Percentiles rank a stretch among this genome's conserved stretches.
Evolutionary conservation across 2,113 vertebrate genomes (phyloP).

Genomic region (Herpetotheres cachinnans): DNA sequence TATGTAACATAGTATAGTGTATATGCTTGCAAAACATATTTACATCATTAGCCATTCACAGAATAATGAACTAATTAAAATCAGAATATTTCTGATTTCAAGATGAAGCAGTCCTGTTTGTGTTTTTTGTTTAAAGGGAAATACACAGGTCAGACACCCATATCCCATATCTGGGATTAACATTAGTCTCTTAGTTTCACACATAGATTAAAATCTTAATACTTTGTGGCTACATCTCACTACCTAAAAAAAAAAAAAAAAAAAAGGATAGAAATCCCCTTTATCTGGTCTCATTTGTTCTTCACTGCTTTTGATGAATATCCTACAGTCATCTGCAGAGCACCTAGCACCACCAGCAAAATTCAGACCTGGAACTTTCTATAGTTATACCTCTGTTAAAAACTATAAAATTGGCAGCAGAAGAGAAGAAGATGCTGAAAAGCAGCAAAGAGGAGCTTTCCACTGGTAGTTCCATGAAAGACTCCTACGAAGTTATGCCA

Average conservation of each 20-base stretch:
- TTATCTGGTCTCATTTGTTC: not conserved
- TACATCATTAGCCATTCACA: conserved; percentile 38
- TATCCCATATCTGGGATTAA: not conserved
- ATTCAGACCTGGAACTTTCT: not conserved
- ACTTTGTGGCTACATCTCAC: not conserved
- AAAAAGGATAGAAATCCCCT: not conserved
- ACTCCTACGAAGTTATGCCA: not conserved
- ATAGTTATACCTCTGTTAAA: not conserved
- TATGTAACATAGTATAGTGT: conserved; percentile 4
- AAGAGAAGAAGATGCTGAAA: not conserved
- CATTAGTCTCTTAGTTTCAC: conserved; percentile 45
- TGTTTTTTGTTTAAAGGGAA: conserved; percentile 21
- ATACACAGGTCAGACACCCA: not conserved
- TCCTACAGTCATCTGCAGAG: not conserved
- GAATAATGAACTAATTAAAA: conserved; percentile 52
- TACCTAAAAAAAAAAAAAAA: not conserved
- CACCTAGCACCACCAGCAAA: not conserved
- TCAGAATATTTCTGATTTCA: conserved; percentile 41
- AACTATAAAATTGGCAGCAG: not conserved
- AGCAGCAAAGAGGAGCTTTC: not conserved
- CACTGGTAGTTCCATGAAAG: not conserved
- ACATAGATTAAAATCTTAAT: conserved; percentile 56
- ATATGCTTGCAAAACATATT: conserved; percentile 40
- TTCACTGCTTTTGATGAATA: not conserved
- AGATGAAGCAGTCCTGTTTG: conserved; percentile 3